Conservation (phyloP, 1,140 invertebrate genomes). For the Drosophila parvula region DNA sequence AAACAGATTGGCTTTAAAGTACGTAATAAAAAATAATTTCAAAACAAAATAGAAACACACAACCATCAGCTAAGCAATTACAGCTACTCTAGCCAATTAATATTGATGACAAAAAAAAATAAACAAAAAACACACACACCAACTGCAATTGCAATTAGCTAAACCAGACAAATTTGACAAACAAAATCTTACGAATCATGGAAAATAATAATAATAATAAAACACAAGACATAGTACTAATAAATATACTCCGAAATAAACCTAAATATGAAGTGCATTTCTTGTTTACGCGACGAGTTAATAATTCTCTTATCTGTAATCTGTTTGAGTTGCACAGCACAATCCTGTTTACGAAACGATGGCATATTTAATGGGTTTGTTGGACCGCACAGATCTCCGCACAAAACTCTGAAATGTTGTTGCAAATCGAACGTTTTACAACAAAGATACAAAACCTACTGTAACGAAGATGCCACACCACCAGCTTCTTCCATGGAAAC, state of each 20-base stretch:
- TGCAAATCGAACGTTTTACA: slow-evolving; percentile 2
- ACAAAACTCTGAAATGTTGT: slow-evolving; percentile 4
- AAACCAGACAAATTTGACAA: slow-evolving; percentile 29
- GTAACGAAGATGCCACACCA: slow-evolving; percentile 17
- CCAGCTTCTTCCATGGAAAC: slow-evolving; percentile 33
- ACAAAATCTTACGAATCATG: slow-evolving; percentile 52
- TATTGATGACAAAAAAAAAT: slow-evolving; percentile 29
- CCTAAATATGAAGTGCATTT: slow-evolving; percentile 39
- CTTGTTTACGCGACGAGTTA: slow-evolving; percentile 24
- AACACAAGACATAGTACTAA: slow-evolving; percentile 41
- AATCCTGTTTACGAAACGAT: slow-evolving; percentile 34
- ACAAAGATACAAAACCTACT: not conserved
- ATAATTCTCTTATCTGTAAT: slow-evolving; percentile 11
- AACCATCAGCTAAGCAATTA: slow-evolving; percentile 32
- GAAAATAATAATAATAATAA: slow-evolving; percentile 60
- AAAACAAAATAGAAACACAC: slow-evolving; percentile 10
- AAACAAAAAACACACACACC: not conserved
- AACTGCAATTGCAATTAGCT: slow-evolving; percentile 28
- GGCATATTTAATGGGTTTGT: slow-evolving; percentile 47
- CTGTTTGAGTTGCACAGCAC: slow-evolving; percentile 1
- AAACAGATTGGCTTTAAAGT: slow-evolving; percentile 12
- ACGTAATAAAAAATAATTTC: slow-evolving; percentile 10
- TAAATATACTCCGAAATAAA: slow-evolving; percentile 68
- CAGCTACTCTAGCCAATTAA: slow-evolving; percentile 41
- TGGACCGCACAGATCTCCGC: slow-evolving; percentile 18